A percentile compares a stretch with the other conserved stretches of the same genome.
Conservation (phyloP, 1,140 invertebrate species). For the Eriosoma lanigerum region DNA sequence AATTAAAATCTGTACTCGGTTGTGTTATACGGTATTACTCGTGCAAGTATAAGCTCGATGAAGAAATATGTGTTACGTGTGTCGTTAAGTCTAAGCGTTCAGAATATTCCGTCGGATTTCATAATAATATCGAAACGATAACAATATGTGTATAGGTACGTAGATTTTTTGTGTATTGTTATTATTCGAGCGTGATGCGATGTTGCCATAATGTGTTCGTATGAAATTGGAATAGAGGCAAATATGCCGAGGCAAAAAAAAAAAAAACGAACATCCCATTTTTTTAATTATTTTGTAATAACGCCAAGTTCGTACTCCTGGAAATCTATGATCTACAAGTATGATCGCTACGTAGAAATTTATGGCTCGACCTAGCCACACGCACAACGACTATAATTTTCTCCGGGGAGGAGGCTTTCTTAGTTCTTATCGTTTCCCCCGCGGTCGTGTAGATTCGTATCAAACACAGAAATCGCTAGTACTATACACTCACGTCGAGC, state of each 20-base stretch:
- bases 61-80: no score
- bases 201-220: neutral
- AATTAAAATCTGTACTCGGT: no score
- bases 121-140: neutral
- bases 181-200: neutral
- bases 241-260: neutral
- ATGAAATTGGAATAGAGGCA: neutral
- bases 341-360: neutral
- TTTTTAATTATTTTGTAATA: slow-evolving; percentile 1
- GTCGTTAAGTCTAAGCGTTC: no score
- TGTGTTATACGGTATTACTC: no score
- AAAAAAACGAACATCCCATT: neutral
- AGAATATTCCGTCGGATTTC: no score
- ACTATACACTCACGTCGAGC: neutral
- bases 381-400: slow-evolving; percentile 30
- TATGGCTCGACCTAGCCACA: neutral
- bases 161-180: no score
- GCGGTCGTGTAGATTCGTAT: slow-evolving; percentile 33
- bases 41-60: no score
- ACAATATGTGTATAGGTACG: neutral
- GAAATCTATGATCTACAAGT: slow-evolving; percentile 9
- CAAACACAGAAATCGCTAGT: neutral
- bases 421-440: slow-evolving; percentile 17
- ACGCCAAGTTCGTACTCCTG: neutral
- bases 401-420: neutral